Base-by-base conservation (phyloP, 2,797 vertebrate species). In the Selene dorsalis region DNA sequence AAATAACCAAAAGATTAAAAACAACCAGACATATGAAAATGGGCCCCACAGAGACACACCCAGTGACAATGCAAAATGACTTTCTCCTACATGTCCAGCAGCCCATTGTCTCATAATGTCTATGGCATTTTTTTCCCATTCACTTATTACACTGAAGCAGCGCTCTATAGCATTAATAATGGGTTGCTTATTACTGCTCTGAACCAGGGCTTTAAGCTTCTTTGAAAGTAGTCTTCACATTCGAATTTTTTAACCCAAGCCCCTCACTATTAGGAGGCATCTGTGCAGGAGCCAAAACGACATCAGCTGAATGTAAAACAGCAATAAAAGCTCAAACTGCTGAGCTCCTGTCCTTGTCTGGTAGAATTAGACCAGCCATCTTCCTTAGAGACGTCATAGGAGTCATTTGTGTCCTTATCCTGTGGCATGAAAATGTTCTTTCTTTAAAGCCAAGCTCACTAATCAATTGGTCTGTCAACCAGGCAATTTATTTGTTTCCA, bases 351-450 rank as follows among this genome's bases (percentile, higher is more conserved):
- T 50, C 47, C 82, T 73, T 11, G 47, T 64, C 41, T 58, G 66
- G 78, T 41, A 45, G 78, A 72, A 78, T 63, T 45, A 73, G 35
- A 70, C 62, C 18, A 60, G 50, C 38, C 69, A 26, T 55, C 60
- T 58, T 59, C 75, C 71, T 79, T 70, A 63, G 75, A 69, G 64
- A 64, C 16, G 39, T 63, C 38, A 24, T 58, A 56, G 66, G 53
- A 57, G 72, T 52, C 47, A 50, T 74, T 50, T 62, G 28, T 45
- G 10, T 53, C 12, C 0, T 66, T 2, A 52, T 60, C 38, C 12
- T 59, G 22, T 55, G 26, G n/a, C 58, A 50, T 56, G 11, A 64
- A 77, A 18, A 59, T 24, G 32, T 8, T 35, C 32, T 35, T 7
- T 35, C 32, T 6, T 35, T 35, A 35, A 35, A 35, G 32, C 32